Conservation (phyloP, 2,113 vertebrate genomes). For the Ciconia maguari region DNA sequence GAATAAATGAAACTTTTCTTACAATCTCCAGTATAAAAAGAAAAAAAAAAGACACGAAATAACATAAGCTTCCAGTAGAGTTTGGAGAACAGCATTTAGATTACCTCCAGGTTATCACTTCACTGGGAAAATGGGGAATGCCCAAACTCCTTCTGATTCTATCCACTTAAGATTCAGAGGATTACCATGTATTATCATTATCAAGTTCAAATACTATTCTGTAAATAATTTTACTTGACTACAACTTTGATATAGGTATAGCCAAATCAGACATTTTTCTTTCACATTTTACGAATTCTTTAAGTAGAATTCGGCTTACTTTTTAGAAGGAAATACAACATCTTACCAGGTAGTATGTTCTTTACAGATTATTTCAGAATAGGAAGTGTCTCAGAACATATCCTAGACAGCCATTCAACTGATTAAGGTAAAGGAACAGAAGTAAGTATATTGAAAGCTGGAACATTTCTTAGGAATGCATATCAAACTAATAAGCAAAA, state of each 20-base stretch:
- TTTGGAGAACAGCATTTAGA: not conserved
- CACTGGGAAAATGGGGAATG: not conserved
- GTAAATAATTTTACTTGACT: not conserved
- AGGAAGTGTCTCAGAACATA: not conserved
- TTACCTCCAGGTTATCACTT: not conserved
- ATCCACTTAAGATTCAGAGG: not conserved
- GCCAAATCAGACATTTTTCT: not conserved
- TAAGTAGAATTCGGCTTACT: not conserved
- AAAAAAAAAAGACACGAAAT: not conserved
- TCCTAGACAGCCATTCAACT: not conserved
- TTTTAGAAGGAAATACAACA: not conserved
- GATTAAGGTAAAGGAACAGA: not conserved
- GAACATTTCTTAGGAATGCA: not conserved
- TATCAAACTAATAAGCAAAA: not conserved
- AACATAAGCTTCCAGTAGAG: not conserved
- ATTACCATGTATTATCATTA: not conserved
- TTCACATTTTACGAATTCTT: not conserved
- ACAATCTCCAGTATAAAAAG: not conserved
- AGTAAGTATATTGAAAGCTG: not conserved
- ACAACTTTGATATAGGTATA: not conserved
- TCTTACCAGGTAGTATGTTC: not conserved
- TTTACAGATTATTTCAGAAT: not conserved
- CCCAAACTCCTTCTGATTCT: not conserved
- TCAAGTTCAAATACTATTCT: not conserved
- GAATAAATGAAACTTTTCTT: not conserved